Base-by-base conservation (phyloP, 2,113 vertebrate species). In the Epinephelus lanceolatus region DNA sequence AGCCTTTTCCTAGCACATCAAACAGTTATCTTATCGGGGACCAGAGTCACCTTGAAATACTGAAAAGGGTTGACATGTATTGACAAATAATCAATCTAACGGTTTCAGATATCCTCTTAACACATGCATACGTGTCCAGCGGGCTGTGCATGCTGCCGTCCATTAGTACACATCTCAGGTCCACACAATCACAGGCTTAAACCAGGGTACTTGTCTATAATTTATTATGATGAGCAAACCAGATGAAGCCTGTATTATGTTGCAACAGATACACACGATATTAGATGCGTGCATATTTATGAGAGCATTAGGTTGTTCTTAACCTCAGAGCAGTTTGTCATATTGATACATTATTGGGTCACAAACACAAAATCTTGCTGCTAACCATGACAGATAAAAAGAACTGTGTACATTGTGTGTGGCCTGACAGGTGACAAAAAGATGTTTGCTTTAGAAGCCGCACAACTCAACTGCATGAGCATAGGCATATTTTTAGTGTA, bases 221-320 rank as follows among this genome's bases (percentile, higher is more conserved):
- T 76, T 47, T 55, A 53, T 78, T 63, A 69, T 81, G 80, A 84
- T 81, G 66, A 55, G 12, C 23, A 79, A 81, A 83, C 47, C 62
- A 88, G 71, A 61, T 45, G 56, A 56, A 52, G 55, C 63, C 55
- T 71, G 42, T 71, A 14, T 72, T 65, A 63, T 49, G 42, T 59
- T 81, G 30, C 42, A 59, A 25, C 37, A 18, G 2, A 80, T 30
- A 70, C 17, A 40, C 6, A 40, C 49, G 3, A 15, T 13, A 59
- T 47, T 62, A 62, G 23, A 81, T n/a, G 11, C 61, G 33, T 25
- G 12, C 21, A 55, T 72, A 47, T 67, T 61, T 72, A 67, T 55
- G 12, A n/a, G 18, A 40, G 21, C 68, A 3, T 13, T 53, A n/a
- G 62, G 19, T 25, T 52, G n/a, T 45, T 30, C 52, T 21, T 52